A percentile compares a stretch with the other conserved stretches of the same genome.
Conservation (phyloP, 2,113 vertebrate species). For the Actinemys pallida region DNA sequence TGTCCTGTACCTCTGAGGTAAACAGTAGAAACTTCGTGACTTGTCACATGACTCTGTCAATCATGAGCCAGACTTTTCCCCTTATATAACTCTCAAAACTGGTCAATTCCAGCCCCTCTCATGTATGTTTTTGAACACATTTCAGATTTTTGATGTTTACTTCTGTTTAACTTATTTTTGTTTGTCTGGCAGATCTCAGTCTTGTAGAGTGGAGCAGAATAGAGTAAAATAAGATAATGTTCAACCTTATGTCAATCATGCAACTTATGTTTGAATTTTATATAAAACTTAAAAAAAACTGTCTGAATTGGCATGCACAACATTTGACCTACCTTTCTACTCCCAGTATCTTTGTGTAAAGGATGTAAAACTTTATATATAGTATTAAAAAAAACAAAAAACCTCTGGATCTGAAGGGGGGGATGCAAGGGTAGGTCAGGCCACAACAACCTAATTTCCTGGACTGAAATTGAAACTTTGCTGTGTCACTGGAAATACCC, state of each 20-base stretch:
- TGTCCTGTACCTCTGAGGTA: not conserved
- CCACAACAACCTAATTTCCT: not conserved
- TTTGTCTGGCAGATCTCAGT: not conserved
- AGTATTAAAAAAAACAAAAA: not conserved
- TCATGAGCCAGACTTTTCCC: not conserved
- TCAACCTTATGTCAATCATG: not conserved
- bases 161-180: not conserved
- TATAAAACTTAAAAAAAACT: not conserved
- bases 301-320: not conserved
- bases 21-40: conserved; percentile 59
- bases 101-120: not conserved
- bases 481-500: not conserved
- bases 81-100: not conserved
- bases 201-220: not conserved
- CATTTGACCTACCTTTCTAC: not conserved
- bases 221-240: not conserved
- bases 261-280: not conserved
- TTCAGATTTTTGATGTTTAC: not conserved
- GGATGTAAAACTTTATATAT: accelerated
- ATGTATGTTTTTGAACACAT: not conserved
- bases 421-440: not conserved
- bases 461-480: not conserved
- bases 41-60: not conserved
- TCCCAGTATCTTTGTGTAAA: not conserved
- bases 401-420: not conserved